These are phyloP conservation scores for Cettia cetti DNA, from an alignment of 2,113 vertebrate species.

Conservation along the genomic window DNA sequence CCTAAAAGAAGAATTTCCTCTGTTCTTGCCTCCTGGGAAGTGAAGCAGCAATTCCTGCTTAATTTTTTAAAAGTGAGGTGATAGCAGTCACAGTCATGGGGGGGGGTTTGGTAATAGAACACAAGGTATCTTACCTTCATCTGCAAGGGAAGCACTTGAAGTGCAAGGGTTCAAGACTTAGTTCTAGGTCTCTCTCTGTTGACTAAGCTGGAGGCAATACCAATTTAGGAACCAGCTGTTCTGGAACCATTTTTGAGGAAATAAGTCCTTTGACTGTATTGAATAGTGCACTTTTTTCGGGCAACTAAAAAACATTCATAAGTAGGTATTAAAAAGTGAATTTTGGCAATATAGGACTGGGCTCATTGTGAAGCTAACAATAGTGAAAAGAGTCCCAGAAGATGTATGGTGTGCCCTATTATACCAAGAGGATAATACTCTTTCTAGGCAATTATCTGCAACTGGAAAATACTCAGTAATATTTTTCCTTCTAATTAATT, in stretches of 20 bases:
- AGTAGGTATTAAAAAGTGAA: neutral
- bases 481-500: neutral
- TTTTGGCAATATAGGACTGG: neutral
- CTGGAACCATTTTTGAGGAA: neutral
- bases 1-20: neutral
- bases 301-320: neutral
- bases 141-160: neutral
- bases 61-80: neutral
- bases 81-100: neutral
- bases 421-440: neutral
- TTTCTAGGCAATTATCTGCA: neutral
- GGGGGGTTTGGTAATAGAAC: neutral
- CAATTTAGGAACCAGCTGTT: neutral
- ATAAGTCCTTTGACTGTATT: neutral
- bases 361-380: neutral
- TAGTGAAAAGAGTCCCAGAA: neutral
- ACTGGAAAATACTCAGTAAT: neutral
- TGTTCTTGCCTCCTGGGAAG: neutral
- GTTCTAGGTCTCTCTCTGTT: neutral
- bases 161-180: neutral
- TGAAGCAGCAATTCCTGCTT: neutral
- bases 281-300: neutral
- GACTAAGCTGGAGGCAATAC: neutral
- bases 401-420: neutral
- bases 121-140: neutral